phyloP scores from a whole-genome alignment of 2,113 vertebrate genomes.

The Apteryx mantelli region DNA sequence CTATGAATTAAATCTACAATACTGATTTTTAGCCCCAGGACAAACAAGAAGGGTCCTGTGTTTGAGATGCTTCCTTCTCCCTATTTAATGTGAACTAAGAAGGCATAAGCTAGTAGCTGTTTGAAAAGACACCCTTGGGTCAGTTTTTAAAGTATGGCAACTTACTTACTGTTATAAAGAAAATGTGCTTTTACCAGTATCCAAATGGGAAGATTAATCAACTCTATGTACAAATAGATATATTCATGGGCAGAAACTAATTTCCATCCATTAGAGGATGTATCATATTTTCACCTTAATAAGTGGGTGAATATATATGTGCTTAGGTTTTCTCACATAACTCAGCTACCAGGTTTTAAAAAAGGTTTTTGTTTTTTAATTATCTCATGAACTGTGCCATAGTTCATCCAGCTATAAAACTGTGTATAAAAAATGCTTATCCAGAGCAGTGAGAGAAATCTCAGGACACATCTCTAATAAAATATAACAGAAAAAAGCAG shows the following conservation, averaged over 20 bases:
- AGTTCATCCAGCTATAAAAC: background rate
- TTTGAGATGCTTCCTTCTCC: background rate
- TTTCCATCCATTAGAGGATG: background rate
- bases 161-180: background rate
- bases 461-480: background rate
- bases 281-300: background rate
- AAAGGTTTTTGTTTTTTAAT: background rate
- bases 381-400: background rate
- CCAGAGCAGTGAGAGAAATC: background rate
- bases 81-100: background rate
- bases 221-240: background rate
- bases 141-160: background rate
- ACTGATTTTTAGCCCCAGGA: background rate
- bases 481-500: background rate
- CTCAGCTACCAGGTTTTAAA: background rate
- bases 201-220: background rate
- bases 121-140: background rate
- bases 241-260: background rate
- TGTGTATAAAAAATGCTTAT: background rate
- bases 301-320: background rate
- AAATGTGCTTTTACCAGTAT: background rate
- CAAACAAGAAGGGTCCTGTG: background rate
- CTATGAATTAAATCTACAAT: background rate
- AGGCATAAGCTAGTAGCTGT: background rate
- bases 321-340: background rate